These are phyloP conservation scores for Macrosiphum euphorbiae DNA, from an alignment of 2,888 invertebrate genomes.

Conservation along the genomic window DNA sequence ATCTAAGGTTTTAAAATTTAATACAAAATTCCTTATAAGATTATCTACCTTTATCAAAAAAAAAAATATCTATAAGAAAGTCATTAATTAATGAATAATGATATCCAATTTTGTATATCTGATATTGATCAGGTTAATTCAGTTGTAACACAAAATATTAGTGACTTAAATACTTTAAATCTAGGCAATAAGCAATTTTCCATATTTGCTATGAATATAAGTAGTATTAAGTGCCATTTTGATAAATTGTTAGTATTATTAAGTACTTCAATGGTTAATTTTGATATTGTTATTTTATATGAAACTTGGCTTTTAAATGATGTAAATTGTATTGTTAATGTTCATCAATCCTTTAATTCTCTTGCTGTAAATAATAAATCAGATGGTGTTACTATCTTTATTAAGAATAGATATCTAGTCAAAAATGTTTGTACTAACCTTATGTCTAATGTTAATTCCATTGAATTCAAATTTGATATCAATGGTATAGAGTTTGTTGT, in stretches of 20 bases:
- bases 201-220: slow-evolving; percentile 30
- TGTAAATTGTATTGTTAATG: background rate
- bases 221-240: slow-evolving; percentile 42
- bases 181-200: background rate
- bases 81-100: too few species aligned
- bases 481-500: slow-evolving; percentile 27
- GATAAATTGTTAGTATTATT: slow-evolving; percentile 27
- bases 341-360: background rate
- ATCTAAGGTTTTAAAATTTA: too few species aligned
- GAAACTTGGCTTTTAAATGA: too few species aligned
- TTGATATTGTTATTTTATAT: slow-evolving; percentile 30
- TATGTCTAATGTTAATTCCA: slow-evolving; percentile 15
- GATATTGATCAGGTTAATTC: slow-evolving; percentile 25
- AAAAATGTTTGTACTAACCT: background rate
- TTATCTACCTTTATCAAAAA: too few species aligned
- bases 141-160: slow-evolving; percentile 23
- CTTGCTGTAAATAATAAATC: background rate
- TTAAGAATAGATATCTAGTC: slow-evolving; percentile 6
- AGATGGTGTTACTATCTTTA: slow-evolving; percentile 5
- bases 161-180: slow-evolving; percentile 15
- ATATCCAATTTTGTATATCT: slow-evolving; percentile 16
- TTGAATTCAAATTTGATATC: background rate
- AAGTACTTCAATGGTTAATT: slow-evolving; percentile 43
- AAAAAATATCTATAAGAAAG: too few species aligned
- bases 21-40: too few species aligned